Base-by-base conservation (phyloP, 2,888 invertebrate genomes). In the Coelinius sp. region DNA sequence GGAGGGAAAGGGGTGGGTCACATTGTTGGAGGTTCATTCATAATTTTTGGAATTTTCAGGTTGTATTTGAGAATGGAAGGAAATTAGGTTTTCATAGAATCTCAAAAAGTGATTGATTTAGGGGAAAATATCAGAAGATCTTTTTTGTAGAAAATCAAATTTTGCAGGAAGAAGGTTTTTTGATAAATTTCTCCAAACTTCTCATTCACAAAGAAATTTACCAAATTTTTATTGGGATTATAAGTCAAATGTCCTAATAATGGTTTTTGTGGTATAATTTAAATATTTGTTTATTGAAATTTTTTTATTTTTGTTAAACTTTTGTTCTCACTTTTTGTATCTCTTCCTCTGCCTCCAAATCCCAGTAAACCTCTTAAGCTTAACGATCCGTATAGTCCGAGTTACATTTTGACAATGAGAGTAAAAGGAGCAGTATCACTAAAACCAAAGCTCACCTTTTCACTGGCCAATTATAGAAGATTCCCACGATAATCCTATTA, bases 391-490 rank as follows among this genome's bases (percentile, higher is more conserved):
- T 80, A 79, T 81, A 82, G 79, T 78, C 77, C 64, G 68, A 44
- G 68, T 82, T 80, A 80, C 81, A 83, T 83, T 82, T 80, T 79
- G 70, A 59, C 56, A 59, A 65, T 49, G 41, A 59, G 56, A 73
- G 77, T 8, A 31, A 65, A 70, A 77, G 73, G 63, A 56, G 73
- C 17, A 63, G 59, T 70, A 78, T 78, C 76, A 78, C 75, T 72
- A 80, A 85, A 84, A 84, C 82, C 82, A 81, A 85, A 75, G 83
- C 82, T 85, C 83, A 84, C 86, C 86, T 86, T 87, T 85, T 84
- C 83, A 81, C 80, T 83, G 82, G 84, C 86, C 87, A 86, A 87
- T 88, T 88, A 87, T 84, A 83, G 80, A 81, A 86, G 86, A 85
- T 85, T 85, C 71, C 79, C 79, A 78, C 64, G 71, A 81, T 87